These are phyloP conservation scores for Okamejei kenojei DNA, from an alignment of 2,797 vertebrate genomes.

Conservation along the genomic window DNA sequence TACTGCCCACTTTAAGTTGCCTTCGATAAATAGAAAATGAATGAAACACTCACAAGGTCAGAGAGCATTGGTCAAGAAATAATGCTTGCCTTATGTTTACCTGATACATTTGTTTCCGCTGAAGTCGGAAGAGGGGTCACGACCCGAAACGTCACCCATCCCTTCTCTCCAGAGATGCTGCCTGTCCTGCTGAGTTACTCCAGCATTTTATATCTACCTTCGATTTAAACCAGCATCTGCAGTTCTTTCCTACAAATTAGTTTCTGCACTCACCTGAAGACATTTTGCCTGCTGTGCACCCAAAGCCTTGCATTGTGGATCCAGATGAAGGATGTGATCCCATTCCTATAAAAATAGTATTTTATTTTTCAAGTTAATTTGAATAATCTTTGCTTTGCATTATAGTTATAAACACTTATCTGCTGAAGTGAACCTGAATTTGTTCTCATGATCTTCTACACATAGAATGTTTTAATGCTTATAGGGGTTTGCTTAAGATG, in stretches of 20 bases:
- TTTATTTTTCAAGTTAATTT: slow-evolving; percentile 2
- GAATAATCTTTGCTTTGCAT: neutral
- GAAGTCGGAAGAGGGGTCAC: too few species aligned
- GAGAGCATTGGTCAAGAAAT: too few species aligned
- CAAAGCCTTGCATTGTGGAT: slow-evolving; percentile 79
- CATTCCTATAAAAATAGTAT: slow-evolving; percentile 68
- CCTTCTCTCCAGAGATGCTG: too few species aligned
- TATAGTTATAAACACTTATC: neutral
- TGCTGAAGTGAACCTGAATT: neutral
- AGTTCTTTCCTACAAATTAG: too few species aligned
- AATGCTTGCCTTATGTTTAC: too few species aligned
- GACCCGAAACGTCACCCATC: too few species aligned
- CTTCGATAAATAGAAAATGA: too few species aligned
- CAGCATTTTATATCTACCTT: too few species aligned
- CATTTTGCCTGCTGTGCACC: slow-evolving; percentile 65
- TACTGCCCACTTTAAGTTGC: too few species aligned
- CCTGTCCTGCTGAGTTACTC: too few species aligned
- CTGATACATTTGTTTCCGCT: neutral
- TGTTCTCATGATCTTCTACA: neutral
- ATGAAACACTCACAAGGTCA: too few species aligned
- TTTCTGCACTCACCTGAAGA: slow-evolving; percentile 53
- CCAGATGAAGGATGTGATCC: slow-evolving; percentile 66
- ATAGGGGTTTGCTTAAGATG: neutral
- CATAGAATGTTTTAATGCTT: neutral
- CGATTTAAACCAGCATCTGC: too few species aligned